phyloP scores from a whole-genome alignment of 2,888 invertebrate genomes.

The Dryobotodes eremita region DNA sequence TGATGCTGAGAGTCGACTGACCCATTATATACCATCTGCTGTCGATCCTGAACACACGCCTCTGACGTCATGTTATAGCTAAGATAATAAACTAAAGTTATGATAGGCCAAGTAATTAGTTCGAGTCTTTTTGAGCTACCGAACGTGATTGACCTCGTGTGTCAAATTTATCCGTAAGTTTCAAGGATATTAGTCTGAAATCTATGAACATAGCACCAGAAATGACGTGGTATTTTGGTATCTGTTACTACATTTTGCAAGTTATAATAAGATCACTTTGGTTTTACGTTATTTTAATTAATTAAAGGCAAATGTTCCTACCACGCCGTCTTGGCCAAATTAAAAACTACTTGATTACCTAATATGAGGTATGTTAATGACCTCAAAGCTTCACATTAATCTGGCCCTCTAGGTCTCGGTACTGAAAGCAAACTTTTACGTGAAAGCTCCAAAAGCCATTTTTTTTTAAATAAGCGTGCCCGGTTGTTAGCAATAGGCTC shows the following conservation, averaged over 20 bases:
- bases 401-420: no score
- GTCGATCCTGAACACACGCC: conserved; percentile 82
- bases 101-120: conserved; percentile 82
- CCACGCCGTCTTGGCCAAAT: no score
- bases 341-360: no score
- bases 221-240: neutral
- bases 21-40: conserved; percentile 86
- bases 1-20: conserved; percentile 75
- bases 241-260: neutral
- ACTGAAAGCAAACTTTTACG: no score
- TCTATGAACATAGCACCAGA: neutral
- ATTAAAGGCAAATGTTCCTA: no score
- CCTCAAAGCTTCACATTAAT: no score
- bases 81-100: conserved; percentile 75
- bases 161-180: conserved; percentile 75
- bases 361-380: no score
- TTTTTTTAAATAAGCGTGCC: no score
- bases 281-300: no score
- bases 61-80: conserved; percentile 81
- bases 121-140: conserved; percentile 70
- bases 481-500: no score
- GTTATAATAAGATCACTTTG: neutral
- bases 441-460: no score
- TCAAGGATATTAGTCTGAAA: conserved; percentile 73
- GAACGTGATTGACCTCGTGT: conserved; percentile 82